Conservation (phyloP, 1,140 invertebrate species). For the Listronotus oregonensis region DNA sequence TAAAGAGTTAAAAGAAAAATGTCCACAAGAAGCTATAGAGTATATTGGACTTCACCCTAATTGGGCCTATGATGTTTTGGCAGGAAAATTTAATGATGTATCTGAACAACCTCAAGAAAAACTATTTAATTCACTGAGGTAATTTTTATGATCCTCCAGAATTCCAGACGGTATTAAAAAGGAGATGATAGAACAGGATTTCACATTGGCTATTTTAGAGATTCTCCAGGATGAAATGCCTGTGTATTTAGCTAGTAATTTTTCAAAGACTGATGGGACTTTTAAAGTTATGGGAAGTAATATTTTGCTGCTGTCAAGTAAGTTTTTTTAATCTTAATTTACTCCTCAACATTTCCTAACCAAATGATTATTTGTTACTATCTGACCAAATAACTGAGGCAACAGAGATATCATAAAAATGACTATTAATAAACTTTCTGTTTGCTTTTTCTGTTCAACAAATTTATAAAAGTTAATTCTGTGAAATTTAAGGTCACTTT, state of each 20-base stretch:
- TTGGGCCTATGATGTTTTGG: slow-evolving; percentile 88
- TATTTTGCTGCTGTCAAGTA: slow-evolving; percentile 86
- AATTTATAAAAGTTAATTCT: too few species aligned
- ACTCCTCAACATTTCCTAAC: too few species aligned
- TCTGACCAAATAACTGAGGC: too few species aligned
- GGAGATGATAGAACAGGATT: slow-evolving; percentile 70
- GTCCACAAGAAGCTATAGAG: slow-evolving; percentile 68
- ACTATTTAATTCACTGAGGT: slow-evolving; percentile 81
- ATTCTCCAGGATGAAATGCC: slow-evolving; percentile 76
- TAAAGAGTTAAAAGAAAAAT: slow-evolving; percentile 63
- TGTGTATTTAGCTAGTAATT: slow-evolving; percentile 77
- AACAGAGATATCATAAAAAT: too few species aligned
- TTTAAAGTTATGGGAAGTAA: slow-evolving; percentile 78
- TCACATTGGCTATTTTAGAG: slow-evolving; percentile 90
- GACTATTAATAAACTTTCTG: too few species aligned
- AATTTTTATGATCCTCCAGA: slow-evolving; percentile 95
- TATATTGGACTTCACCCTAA: slow-evolving; percentile 72
- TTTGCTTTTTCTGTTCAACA: too few species aligned
- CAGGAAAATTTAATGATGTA: slow-evolving; percentile 58
- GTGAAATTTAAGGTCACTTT: too few species aligned
- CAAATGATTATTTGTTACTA: too few species aligned
- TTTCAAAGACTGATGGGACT: slow-evolving; percentile 67
- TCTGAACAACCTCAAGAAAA: slow-evolving; percentile 61
- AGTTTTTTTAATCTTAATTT: too few species aligned
- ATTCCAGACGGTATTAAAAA: slow-evolving; percentile 80